Conservation (phyloP, 2,113 vertebrate genomes). For the Platichthys flesus region DNA sequence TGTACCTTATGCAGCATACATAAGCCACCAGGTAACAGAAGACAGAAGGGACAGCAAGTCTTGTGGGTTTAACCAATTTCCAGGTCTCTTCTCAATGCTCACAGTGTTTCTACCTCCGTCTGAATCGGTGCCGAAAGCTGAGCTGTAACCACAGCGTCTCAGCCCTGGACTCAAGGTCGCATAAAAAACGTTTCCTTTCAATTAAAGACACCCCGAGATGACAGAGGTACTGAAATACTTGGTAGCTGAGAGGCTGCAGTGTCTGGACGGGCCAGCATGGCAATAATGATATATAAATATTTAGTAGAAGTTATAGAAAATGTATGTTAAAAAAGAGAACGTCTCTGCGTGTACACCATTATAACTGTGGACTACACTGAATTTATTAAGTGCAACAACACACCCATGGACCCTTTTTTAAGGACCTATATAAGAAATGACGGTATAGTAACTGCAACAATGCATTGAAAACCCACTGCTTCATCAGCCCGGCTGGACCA, state of each 20-base stretch:
- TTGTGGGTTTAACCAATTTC: background rate
- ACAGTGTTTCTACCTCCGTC: background rate
- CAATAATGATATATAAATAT: background rate
- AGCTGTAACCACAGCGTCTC: background rate
- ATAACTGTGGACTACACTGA: too few relatives aligned
- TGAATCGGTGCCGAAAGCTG: too few relatives aligned
- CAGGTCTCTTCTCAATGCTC: background rate
- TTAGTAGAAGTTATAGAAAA: background rate
- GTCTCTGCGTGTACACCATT: too few relatives aligned
- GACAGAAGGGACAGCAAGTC: background rate
- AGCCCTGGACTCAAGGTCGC: background rate
- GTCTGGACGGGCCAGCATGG: too few relatives aligned
- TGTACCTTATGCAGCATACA: background rate
- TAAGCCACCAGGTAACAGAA: background rate
- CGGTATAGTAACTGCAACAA: background rate
- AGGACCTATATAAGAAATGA: background rate
- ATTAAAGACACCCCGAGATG: background rate
- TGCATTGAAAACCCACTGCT: conserved; percentile 16
- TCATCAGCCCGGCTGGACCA: background rate
- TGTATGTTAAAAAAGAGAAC: background rate
- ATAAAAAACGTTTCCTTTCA: too few relatives aligned
- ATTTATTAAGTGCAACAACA: background rate
- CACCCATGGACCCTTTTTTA: background rate
- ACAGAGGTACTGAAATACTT: background rate
- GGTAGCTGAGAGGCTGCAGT: background rate